Evolutionary conservation across 2,113 vertebrate genomes (phyloP), one percentile per base, ranked within the genome.

Genomic region (Uropsilus gracilis): DNA sequence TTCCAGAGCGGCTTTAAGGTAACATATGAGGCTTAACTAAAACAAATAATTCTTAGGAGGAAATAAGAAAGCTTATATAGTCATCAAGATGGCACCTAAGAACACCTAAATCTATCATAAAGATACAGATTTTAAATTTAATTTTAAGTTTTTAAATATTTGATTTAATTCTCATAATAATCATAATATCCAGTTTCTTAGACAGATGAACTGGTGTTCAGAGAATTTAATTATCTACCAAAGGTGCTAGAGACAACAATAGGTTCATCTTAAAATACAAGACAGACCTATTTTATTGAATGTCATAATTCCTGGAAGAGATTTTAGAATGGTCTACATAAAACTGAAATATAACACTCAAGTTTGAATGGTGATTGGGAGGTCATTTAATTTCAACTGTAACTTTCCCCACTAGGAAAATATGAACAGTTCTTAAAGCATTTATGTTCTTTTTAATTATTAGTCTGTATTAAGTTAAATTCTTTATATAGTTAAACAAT

Each of bases 381-480:
- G 4, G 8, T 17, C 18, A 28, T 37, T 93, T 87, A 17, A 81
- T 37, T 73, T 77, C 85, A 86, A 75, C 8, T 64, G 12, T 50
- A 37, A 72, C 72, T 64, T 95, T 94, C 48, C 69, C 61, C 72
- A 82, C 76, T 86, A 80, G 42, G 53, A 81, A 89, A 81, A 59
- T 18, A 84, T 55, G 22, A 80, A 69, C 17, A 83, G 8, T 8
- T 12, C 42, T 37, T 80, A 85, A 48, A 57, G 53, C 17, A 4
- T n/a, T n/a, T n/a, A n/a, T 22, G 30, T 20, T 89, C 76, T 73
- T 75, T 89, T 94, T 44, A 96, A 85, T 73, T 63, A 68, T 32
- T 61, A 50, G 8, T 50, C 57, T 39, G 10, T 42, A 83, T 61
- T 64, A 90, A 39, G 8, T 86, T 88, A 82, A 59, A 81, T 53